Percentiles rank a stretch among this genome's conserved stretches.
phyloP scores from a whole-genome alignment of 1,140 invertebrate species.

The Plectus sambesii region DNA sequence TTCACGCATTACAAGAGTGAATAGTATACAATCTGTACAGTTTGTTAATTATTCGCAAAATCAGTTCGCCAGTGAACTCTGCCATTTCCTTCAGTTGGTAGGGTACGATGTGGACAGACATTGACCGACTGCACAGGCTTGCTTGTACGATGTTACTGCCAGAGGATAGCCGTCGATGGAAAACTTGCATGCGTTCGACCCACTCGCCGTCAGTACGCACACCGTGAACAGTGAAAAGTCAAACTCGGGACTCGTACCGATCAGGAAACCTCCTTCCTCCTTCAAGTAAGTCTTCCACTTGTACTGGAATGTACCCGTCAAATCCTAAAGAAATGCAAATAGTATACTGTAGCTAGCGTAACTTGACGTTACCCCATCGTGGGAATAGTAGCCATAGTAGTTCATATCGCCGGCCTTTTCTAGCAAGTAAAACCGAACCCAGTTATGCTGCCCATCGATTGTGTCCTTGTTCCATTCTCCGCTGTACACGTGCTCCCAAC shows the following conservation, averaged over 20 bases:
- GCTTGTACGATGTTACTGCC: constrained; percentile 34
- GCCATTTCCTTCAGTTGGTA: too few relatives aligned
- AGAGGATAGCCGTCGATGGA: constrained; percentile 27
- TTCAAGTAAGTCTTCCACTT: constrained; percentile 31
- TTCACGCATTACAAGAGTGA: too few relatives aligned
- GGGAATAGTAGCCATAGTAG: constrained; percentile 48
- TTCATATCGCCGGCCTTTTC: constrained; percentile 49
- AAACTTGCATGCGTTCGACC: constrained; percentile 30
- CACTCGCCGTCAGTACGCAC: constrained; percentile 31
- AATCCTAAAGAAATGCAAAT: too few relatives aligned
- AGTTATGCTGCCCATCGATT: constrained; percentile 51
- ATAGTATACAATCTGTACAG: too few relatives aligned
- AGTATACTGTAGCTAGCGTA: too few relatives aligned
- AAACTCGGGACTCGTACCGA: constrained; percentile 38
- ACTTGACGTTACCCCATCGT: too few relatives aligned
- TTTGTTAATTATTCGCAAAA: too few relatives aligned
- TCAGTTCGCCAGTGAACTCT: too few relatives aligned
- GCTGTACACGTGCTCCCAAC: constrained; percentile 51
- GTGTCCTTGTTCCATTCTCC: constrained; percentile 47
- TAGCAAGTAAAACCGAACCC: constrained; percentile 50
- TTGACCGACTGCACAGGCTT: constrained; percentile 26
- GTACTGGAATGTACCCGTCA: constrained; percentile 40
- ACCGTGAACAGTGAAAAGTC: constrained; percentile 38
- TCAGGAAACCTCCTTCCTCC: constrained; percentile 33
- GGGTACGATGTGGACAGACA: constrained; percentile 37